Evolutionary conservation across 1,140 invertebrate species (phyloP).

Genomic region (Cherax quadricarinatus): DNA sequence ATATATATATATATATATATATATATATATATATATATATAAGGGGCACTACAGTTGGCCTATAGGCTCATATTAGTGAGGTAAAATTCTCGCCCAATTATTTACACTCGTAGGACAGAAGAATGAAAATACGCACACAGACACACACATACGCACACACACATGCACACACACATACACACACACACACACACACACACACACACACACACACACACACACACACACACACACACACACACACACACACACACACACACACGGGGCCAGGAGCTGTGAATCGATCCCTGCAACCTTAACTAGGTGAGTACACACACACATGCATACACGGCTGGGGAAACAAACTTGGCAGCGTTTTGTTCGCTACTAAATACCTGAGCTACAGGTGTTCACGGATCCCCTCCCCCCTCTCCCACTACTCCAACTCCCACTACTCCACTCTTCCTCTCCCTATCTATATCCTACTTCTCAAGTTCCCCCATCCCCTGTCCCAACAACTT

Average conservation of each 20-base stretch:
- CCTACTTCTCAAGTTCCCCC: not conserved
- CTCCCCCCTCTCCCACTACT: not conserved
- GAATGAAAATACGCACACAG: not conserved
- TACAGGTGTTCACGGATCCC: not conserved
- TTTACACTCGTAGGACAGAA: not conserved
- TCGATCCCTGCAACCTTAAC: no score
- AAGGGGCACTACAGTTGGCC: not conserved
- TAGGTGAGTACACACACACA: no score
- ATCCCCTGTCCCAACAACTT: no score
- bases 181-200: no score
- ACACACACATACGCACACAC: not conserved
- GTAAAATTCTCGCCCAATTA: not conserved
- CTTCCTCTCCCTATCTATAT: not conserved
- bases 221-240: no score
- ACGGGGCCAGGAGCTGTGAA: no score
- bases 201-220: no score
- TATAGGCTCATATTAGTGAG: no score
- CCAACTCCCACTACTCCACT: not conserved
- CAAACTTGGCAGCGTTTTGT: not conserved
- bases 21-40: slow-evolving; percentile 1
- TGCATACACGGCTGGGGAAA: not conserved
- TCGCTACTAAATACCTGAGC: not conserved
- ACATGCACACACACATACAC: no score
- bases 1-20: not conserved
- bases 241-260: no score